Evolutionary conservation across 2,113 vertebrate genomes (phyloP).

Genomic region (Prunella fulvescens): DNA sequence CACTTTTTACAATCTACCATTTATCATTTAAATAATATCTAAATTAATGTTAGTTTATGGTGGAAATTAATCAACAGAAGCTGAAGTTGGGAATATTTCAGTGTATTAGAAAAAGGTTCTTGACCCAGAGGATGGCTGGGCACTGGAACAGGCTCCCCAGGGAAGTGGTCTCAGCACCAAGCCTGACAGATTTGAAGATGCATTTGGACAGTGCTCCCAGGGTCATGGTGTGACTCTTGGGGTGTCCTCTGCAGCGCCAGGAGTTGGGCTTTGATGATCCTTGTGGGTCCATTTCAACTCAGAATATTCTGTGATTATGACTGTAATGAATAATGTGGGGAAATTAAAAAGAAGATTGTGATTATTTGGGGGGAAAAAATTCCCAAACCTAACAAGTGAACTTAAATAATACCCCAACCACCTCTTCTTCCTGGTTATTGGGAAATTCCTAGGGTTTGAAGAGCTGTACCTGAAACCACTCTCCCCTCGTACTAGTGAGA

Average conservation of each 20-base stretch:
- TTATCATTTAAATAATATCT: not conserved
- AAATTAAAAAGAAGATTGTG: not conserved
- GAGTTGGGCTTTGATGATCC: not conserved
- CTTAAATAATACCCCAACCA: not conserved
- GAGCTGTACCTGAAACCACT: not conserved
- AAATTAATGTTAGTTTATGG: not conserved
- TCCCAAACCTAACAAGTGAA: not conserved
- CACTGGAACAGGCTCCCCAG: not conserved
- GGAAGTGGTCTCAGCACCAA: not conserved
- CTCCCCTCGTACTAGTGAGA: rapidly evolving
- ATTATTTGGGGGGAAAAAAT: rapidly evolving
- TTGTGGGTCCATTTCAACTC: not conserved
- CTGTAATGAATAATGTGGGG: not conserved
- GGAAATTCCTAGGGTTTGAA: not conserved
- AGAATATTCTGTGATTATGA: not conserved
- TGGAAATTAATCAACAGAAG: not conserved
- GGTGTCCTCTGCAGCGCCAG: not conserved
- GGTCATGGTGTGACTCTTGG: not conserved
- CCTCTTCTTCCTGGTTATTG: not conserved
- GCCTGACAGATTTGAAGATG: not conserved
- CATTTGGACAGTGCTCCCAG: not conserved
- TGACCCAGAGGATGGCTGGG: not conserved
- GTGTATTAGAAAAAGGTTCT: not conserved
- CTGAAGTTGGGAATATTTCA: not conserved
- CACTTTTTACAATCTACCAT: not conserved